These are phyloP conservation scores for Drosophila serrata DNA, from an alignment of 1,140 invertebrate genomes.

Conservation along the genomic window DNA sequence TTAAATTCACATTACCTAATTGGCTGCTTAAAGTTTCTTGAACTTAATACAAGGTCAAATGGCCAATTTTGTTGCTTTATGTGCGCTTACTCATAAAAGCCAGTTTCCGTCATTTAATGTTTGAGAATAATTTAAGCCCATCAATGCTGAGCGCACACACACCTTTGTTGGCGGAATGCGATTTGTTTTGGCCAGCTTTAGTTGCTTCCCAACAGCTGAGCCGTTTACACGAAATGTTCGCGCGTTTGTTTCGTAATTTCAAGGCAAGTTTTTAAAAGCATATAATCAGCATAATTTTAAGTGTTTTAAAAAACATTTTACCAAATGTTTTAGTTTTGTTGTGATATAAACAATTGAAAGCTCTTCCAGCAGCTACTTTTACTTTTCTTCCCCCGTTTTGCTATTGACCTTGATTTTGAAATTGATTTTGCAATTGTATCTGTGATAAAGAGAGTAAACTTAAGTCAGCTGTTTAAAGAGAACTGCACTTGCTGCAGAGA, in stretches of 20 bases:
- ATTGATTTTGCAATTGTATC: constrained; percentile 33
- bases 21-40: constrained; percentile 32
- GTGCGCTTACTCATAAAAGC: constrained; percentile 31
- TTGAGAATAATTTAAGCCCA: constrained; percentile 40
- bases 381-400: constrained; percentile 20
- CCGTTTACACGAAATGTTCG: constrained; percentile 60
- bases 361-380: constrained; percentile 2
- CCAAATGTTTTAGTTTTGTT: background rate
- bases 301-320: background rate
- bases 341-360: background rate
- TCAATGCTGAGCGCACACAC: constrained; percentile 7
- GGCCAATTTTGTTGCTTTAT: constrained; percentile 22
- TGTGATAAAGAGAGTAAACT: constrained; percentile 5
- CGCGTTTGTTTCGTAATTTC: constrained; percentile 74
- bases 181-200: constrained; percentile 69
- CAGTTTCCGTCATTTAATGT: constrained; percentile 41
- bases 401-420: constrained; percentile 48
- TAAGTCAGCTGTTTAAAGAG: constrained; percentile 41
- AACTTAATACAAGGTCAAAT: constrained; percentile 39
- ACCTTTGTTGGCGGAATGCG: constrained; percentile 19
- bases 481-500: background rate
- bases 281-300: background rate
- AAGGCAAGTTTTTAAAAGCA: constrained; percentile 64
- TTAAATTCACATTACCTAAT: constrained; percentile 2
- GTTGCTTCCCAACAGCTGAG: constrained; percentile 62